Evolutionary conservation across 2,888 invertebrate genomes (phyloP).

Genomic region (Aphodius sticticus): DNA sequence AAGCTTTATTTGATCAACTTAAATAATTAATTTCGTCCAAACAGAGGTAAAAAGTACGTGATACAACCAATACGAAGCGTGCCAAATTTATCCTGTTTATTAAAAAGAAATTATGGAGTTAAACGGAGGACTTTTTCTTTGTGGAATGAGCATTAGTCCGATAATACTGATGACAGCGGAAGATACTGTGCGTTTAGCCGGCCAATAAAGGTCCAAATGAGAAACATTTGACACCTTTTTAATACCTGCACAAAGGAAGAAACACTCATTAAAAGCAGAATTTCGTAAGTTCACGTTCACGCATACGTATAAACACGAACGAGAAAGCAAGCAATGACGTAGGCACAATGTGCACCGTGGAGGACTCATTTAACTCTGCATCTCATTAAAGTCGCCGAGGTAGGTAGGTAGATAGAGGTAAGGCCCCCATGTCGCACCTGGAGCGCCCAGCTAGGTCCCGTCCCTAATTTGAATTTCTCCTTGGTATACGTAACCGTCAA

Average conservation of each 20-base stretch:
- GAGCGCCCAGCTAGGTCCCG: slow-evolving; percentile 5
- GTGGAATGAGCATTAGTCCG: no score
- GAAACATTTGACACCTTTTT: no score
- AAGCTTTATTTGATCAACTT: no score
- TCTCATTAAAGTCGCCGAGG: neutral
- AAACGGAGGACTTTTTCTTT: no score
- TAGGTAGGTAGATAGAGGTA: neutral
- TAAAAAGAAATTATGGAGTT: no score
- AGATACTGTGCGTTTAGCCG: no score
- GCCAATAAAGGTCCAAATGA: no score
- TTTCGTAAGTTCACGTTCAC: slow-evolving; percentile 4
- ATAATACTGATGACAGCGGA: no score
- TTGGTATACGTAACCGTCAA: slow-evolving; percentile 9
- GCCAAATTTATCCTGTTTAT: no score
- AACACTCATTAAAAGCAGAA: neutral
- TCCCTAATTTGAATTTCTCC: slow-evolving; percentile 23
- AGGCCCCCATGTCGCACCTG: slow-evolving; percentile 18
- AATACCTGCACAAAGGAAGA: neutral
- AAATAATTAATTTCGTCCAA: no score
- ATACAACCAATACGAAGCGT: no score
- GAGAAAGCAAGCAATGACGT: slow-evolving; percentile 4
- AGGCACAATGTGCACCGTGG: slow-evolving; percentile 4
- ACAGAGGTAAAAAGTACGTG: no score
- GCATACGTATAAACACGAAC: neutral
- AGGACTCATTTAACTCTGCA: neutral